phyloP scores from a whole-genome alignment of 2,888 invertebrate genomes.

The Sisyra nigra region DNA sequence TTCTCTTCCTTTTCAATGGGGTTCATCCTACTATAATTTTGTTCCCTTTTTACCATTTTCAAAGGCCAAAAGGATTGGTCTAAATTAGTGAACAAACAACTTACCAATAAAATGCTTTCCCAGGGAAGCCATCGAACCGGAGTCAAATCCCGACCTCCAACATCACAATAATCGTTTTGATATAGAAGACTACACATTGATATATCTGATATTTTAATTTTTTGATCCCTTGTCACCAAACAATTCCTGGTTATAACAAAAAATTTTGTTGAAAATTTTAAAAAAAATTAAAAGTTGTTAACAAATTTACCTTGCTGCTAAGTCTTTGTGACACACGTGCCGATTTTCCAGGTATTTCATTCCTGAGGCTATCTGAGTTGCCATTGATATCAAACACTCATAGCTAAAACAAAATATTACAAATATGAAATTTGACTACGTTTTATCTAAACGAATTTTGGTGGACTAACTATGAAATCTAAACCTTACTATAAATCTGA shows the following conservation, averaged over 20 bases:
- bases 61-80: too few species aligned
- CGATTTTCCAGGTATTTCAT: slow-evolving; percentile 67
- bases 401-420: slow-evolving; percentile 32
- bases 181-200: slow-evolving; percentile 46
- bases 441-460: too few species aligned
- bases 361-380: slow-evolving; percentile 59
- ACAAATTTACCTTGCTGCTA: slow-evolving; percentile 43
- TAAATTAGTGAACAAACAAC: not conserved
- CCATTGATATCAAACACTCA: slow-evolving; percentile 53
- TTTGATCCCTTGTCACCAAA: slow-evolving; percentile 39
- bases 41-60: too few species aligned
- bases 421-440: too few species aligned
- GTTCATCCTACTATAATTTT: too few species aligned
- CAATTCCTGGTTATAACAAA: slow-evolving; percentile 34
- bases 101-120: slow-evolving; percentile 45
- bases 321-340: slow-evolving; percentile 63
- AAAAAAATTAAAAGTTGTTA: slow-evolving; percentile 3
- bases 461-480: too few species aligned
- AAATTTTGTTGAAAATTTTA: slow-evolving; percentile 7
- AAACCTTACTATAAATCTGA: too few species aligned
- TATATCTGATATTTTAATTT: slow-evolving; percentile 43
- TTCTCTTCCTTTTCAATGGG: too few species aligned
- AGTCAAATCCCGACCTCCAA: slow-evolving; percentile 40
- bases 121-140: slow-evolving; percentile 48
- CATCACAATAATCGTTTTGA: slow-evolving; percentile 44